Percentiles rank a stretch among this genome's conserved stretches.
Conservation (phyloP, 2,888 invertebrate species). For the Ecdyonurus torrentis region DNA sequence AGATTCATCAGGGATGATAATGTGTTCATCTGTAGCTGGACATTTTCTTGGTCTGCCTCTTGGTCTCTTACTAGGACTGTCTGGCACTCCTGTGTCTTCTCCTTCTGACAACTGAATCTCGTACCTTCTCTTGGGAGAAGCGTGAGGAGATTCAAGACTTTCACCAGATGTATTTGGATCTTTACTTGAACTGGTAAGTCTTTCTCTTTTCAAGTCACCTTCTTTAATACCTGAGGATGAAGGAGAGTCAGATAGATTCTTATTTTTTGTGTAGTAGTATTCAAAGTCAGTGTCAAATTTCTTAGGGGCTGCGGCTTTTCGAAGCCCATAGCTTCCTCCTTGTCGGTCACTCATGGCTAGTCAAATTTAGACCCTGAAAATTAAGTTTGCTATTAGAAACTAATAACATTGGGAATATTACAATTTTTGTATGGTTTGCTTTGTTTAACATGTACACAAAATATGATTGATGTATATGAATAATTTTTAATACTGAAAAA, state of each 20-base stretch:
- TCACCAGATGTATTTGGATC: not conserved
- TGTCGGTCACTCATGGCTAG: slow-evolving; percentile 13
- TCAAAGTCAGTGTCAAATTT: slow-evolving; percentile 15
- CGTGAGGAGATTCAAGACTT: not conserved
- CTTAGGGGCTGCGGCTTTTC: slow-evolving; percentile 13
- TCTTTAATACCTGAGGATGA: slow-evolving; percentile 1
- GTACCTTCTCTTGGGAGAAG: not conserved
- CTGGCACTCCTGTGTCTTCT: not conserved
- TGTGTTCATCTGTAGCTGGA: not conserved
- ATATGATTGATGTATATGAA: too few relatives aligned
- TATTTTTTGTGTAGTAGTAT: slow-evolving; percentile 13
- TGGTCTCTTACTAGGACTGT: not conserved
- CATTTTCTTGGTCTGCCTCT: slow-evolving; percentile 12
- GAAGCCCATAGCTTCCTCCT: slow-evolving; percentile 13
- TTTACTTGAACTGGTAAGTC: not conserved
- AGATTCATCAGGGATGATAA: slow-evolving; percentile 3
- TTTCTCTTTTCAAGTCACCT: slow-evolving; percentile 1
- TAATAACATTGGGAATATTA: not conserved
- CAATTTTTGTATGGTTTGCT: too few relatives aligned
- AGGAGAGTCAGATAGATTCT: not conserved
- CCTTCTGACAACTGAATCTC: not conserved
- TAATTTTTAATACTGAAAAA: too few relatives aligned
- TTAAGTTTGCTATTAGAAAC: slow-evolving; percentile 3
- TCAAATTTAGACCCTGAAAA: slow-evolving; percentile 1
- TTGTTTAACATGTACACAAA: too few relatives aligned